Conservation (phyloP, 1,140 invertebrate genomes). For the Dysdera silvatica region DNA sequence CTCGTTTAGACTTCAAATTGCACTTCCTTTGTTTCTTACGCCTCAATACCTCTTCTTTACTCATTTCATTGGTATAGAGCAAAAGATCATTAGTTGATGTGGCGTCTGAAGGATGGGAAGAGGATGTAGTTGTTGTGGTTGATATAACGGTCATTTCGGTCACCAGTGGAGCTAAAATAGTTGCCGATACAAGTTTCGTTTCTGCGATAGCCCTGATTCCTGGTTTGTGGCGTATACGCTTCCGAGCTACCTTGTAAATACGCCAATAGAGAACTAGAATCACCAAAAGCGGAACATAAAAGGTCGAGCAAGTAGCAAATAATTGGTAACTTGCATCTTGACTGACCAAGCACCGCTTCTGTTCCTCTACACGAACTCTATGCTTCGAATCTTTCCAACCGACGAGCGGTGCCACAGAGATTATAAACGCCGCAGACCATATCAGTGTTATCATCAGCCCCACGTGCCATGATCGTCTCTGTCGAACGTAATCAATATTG, state of each 20-base stretch:
- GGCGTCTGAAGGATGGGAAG: slow-evolving; percentile 13
- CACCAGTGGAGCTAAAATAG: slow-evolving; percentile 17
- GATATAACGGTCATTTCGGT: slow-evolving; percentile 16
- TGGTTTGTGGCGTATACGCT: slow-evolving; percentile 63
- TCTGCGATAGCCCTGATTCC: slow-evolving; percentile 37
- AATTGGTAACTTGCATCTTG: slow-evolving; percentile 76
- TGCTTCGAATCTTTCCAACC: slow-evolving; percentile 46
- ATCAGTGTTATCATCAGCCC: slow-evolving; percentile 82
- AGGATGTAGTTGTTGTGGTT: slow-evolving; percentile 20
- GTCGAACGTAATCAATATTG: slow-evolving; percentile 88
- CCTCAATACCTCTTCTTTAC: slow-evolving; percentile 11
- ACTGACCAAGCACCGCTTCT: slow-evolving; percentile 66
- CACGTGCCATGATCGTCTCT: slow-evolving; percentile 62
- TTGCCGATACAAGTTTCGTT: slow-evolving; percentile 31
- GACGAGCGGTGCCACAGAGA: slow-evolving; percentile 78
- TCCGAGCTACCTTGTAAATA: slow-evolving; percentile 81
- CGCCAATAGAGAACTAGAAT: slow-evolving; percentile 90
- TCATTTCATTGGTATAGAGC: neutral
- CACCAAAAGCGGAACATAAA: slow-evolving; percentile 87
- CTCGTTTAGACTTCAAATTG: slow-evolving; percentile 68
- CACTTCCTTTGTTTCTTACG: slow-evolving; percentile 54
- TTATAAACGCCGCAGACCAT: slow-evolving; percentile 75
- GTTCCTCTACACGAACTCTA: slow-evolving; percentile 54
- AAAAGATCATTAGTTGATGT: slow-evolving; percentile 15
- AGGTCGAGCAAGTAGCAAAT: slow-evolving; percentile 80